Base-by-base conservation (phyloP, 2,888 invertebrate species). In the Drosophila mimetica region DNA sequence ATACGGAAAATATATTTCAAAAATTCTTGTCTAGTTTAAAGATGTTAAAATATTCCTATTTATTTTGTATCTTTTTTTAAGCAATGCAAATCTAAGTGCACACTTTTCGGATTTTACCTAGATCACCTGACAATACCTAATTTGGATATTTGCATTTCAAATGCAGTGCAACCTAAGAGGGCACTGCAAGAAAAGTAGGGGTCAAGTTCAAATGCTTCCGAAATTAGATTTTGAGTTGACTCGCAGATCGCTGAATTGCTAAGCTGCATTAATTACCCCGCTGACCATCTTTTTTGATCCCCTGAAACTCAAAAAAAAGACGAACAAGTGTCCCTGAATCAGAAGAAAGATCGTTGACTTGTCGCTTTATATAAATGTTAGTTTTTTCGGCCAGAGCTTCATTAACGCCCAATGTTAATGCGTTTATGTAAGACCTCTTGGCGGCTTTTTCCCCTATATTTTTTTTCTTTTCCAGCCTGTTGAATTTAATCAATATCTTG, bases 401-500 rank as follows among this genome's bases (percentile, higher is more conserved):
- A 86, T 86, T 81, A 86, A 52, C 78, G 52, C 44, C 57, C 52
- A 25, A 37, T 47, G 53, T 53, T 48, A 25, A 60, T n/a, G 20
- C 22, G n/a, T 20, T 66, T 66, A 72, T 63, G 69, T 70, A 70
- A 70, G 48, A 28, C 36, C 30, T 39, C 36, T 18, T 34, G 25
- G 25, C 16, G n/a, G 34, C 25, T 8, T 25, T 42, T 36, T 37
- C 11, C 16, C 36, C 18, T 16, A 1, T 11, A 30, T 11, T 30
- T 30, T 8, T 25, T 13, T 28, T 25, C 1, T 25, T 16, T 28
- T 61, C 20, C 46, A 25, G 46, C 39, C 37, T 16, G 30, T 39
- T 47, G 51, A 36, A 71, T 51, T 65, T 67, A 86, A 87, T 82
- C 77, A 82, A 84, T 75, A 78, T 78, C 54, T 84, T 75, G 71